Conservation (phyloP, 2,113 vertebrate species). For the Microcebus tavaratra region DNA sequence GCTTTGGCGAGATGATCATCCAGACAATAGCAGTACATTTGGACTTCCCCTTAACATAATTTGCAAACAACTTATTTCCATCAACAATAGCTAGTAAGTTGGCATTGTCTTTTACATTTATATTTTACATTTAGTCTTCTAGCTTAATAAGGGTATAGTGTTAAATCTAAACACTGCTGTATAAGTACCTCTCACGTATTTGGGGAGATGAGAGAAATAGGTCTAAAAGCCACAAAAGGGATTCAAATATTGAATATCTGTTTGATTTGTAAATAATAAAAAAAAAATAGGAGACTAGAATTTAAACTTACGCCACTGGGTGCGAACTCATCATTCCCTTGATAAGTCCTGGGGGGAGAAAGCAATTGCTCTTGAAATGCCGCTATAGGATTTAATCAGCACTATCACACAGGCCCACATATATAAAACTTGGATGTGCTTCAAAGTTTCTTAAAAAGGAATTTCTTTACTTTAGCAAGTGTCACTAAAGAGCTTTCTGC, state of each 20-base stretch:
- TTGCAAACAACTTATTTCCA: slow-evolving; percentile 84
- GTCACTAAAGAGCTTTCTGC: neutral
- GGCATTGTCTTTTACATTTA: neutral
- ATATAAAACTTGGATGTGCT: neutral
- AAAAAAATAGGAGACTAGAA: neutral
- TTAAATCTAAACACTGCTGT: neutral
- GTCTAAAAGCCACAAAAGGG: neutral
- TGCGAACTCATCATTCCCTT: neutral
- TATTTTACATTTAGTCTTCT: slow-evolving; percentile 37
- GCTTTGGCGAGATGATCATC: slow-evolving; percentile 77
- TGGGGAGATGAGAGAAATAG: neutral
- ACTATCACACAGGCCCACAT: neutral
- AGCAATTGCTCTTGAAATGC: neutral
- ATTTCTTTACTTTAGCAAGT: slow-evolving; percentile 9
- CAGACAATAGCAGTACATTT: slow-evolving; percentile 72
- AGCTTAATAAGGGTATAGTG: neutral
- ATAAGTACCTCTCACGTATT: neutral
- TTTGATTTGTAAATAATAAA: slow-evolving; percentile 35
- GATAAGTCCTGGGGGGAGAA: neutral
- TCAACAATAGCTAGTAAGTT: slow-evolving; percentile 82
- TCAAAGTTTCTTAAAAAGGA: neutral
- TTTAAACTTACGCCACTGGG: neutral
- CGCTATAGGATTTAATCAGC: neutral
- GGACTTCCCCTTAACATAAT: slow-evolving; percentile 84
- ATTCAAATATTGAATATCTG: neutral